Base-by-base conservation (phyloP, 2,888 invertebrate genomes). In the Pseudolycoriella hygida region DNA sequence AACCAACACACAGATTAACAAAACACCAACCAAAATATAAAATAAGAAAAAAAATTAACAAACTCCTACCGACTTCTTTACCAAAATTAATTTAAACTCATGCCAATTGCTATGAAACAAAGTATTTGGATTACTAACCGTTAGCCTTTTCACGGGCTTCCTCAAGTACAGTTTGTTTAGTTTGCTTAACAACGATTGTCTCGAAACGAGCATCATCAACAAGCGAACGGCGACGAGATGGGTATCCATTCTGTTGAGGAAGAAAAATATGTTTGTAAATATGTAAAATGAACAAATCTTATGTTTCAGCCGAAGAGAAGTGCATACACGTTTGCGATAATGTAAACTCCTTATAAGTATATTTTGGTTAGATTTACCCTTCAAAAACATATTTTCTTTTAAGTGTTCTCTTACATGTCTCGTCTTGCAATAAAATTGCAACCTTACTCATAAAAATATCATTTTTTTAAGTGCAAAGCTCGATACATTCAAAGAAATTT, bases 161-260 rank as follows among this genome's bases (percentile, higher is more conserved):
- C 61, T 89, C 88, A 58, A 92, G 72, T 54, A 89, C 89, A 57
- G 80, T 85, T 71, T 89, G 86, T 67, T 90, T 89, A 62, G 84
- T 88, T 72, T 92, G 90, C 68, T 89, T 89, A 60, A 94, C 93
- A 56, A 94, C 88, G 60, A 89, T 73, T 50, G 88, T 90, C 67
- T 97, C 97, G 67, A 97, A 96, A 57, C 92, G 83, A 55, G 97
- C 96, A 68, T 97, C 96, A 59, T 93, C 96, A 45, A 97, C 96
- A 51, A 97, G 77, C 52, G 94, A 94, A 59, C 94, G 83, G 57
- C 92, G 81, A 59, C 93, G 80, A 50, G 93, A 88, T 55, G 92
- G 89, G 65, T 94, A 94, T 51, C 94, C 96, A 72, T 96, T 93
- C 94, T 96, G 58, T 64, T 63, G 48, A 53, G 51, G 53, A 55